Evolutionary conservation across 2,797 vertebrate species (phyloP).

Genomic region (Enteromius paludinosus): DNA sequence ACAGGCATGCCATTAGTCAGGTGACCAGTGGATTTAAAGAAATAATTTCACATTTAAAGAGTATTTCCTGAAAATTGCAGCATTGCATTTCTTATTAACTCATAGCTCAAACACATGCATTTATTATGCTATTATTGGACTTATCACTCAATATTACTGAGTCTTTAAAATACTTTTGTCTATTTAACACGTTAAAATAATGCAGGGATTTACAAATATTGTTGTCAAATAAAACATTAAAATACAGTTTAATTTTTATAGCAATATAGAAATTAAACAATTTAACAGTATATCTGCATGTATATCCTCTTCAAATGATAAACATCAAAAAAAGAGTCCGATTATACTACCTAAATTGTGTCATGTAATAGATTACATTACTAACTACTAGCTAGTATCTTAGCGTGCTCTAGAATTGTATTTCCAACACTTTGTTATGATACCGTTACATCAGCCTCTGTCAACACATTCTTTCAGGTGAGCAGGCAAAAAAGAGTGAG

Average conservation of each 20-base stretch:
- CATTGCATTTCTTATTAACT: too few species aligned
- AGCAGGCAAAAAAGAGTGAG: neutral
- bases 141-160: neutral
- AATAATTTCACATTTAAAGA: neutral
- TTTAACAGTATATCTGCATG: too few species aligned
- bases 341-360: neutral
- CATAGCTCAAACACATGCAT: neutral
- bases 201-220: too few species aligned
- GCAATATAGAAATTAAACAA: neutral
- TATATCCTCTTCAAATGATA: neutral
- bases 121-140: neutral
- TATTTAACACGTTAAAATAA: too few species aligned
- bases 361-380: neutral
- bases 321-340: neutral
- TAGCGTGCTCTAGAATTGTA: neutral
- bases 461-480: constrained; percentile 11
- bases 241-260: too few species aligned
- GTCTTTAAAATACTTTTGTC: neutral
- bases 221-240: neutral
- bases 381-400: neutral
- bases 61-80: neutral
- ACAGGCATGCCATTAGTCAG: neutral
- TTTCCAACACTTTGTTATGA: neutral
- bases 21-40: too few species aligned
- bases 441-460: neutral